Conservation (phyloP, 1,140 invertebrate genomes). For the Lepidurus apus region DNA sequence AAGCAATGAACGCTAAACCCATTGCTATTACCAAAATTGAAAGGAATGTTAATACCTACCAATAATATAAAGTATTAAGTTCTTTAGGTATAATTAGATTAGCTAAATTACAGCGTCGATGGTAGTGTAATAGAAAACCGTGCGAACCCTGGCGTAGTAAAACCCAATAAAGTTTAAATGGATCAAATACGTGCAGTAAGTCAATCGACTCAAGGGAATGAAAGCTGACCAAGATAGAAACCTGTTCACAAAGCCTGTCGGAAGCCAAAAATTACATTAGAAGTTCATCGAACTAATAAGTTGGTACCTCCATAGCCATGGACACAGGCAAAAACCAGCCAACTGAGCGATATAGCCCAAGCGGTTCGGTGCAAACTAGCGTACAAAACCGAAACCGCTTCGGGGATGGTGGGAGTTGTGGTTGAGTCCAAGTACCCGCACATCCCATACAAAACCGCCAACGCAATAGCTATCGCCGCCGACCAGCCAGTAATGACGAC, state of each 20-base stretch:
- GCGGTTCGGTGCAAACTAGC: conserved; percentile 53
- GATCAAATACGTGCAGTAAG: conserved; percentile 83
- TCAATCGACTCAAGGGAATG: conserved; percentile 75
- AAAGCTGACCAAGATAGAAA: conserved; percentile 71
- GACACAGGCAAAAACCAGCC: conserved; percentile 70
- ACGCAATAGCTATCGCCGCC: background rate
- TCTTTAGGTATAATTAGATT: no score
- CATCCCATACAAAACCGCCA: background rate
- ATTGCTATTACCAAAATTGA: no score
- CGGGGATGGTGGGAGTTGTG: conserved; percentile 33
- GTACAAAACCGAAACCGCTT: conserved; percentile 50
- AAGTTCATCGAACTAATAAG: no score
- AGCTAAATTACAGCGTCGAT: background rate
- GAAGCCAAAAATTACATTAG: background rate
- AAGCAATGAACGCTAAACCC: background rate
- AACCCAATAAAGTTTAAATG: conserved; percentile 77
- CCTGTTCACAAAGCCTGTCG: conserved; percentile 58
- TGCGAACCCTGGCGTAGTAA: conserved; percentile 69
- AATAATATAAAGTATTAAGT: no score
- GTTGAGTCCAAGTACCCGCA: conserved; percentile 43
- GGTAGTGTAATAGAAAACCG: conserved; percentile 54
- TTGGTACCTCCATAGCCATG: conserved; percentile 60
- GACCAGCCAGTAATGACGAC: background rate
- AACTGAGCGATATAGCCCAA: conserved; percentile 58
- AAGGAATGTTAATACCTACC: no score